These are phyloP conservation scores for Palythoa caribaeorum DNA, from an alignment of 92 coral and sea anemone genomes.

Conservation along the genomic window DNA sequence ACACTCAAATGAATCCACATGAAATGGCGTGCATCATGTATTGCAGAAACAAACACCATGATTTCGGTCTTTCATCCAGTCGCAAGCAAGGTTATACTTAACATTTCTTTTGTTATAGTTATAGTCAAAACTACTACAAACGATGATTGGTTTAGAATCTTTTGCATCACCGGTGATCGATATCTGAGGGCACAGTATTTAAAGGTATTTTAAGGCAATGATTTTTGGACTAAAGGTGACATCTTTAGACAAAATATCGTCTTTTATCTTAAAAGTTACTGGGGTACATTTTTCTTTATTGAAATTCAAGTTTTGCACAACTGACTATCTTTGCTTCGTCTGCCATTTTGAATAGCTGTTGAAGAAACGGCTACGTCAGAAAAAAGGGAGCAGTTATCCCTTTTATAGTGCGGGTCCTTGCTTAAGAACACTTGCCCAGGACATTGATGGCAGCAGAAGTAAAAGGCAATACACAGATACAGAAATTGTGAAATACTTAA, in stretches of 20 bases:
- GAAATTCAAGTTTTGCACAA: no score
- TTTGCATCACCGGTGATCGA: constrained; percentile 15
- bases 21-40: constrained; percentile 1
- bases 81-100: constrained; percentile 30
- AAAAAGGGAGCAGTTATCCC: no score
- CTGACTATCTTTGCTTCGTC: no score
- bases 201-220: no score
- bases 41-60: constrained; percentile 36
- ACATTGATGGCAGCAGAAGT: background rate
- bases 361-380: no score
- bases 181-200: background rate
- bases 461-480: background rate
- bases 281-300: no score
- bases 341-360: no score
- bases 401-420: no score
- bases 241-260: no score
- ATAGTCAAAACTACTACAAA: constrained; percentile 25
- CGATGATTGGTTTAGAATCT: constrained; percentile 31
- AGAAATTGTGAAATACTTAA: background rate
- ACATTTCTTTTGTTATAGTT: constrained; percentile 12
- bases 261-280: no score
- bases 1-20: constrained; percentile 23
- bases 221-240: no score
- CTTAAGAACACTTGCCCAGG: background rate
- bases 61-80: constrained; percentile 29